Conservation (phyloP, 1,140 invertebrate genomes). For the Gryllus bimaculatus region DNA sequence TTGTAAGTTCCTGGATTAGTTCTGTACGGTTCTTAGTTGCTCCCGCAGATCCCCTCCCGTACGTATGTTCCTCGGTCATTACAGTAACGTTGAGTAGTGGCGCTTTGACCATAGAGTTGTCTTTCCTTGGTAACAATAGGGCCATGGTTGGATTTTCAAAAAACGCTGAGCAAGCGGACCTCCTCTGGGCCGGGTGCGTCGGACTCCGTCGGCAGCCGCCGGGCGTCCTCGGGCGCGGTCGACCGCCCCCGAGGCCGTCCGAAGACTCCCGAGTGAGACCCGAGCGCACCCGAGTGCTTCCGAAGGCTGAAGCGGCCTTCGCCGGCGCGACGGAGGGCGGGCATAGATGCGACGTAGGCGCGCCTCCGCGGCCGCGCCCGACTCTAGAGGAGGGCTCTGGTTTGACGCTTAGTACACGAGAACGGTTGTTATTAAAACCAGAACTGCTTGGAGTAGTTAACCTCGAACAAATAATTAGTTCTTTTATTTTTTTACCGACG, state of each 20-base stretch:
- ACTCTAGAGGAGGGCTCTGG: no score
- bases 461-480: background rate
- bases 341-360: no score
- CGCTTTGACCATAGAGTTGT: background rate
- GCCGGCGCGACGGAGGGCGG: no score
- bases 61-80: background rate
- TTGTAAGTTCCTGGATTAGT: background rate
- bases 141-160: constrained; percentile 1
- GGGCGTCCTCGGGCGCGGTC: no score
- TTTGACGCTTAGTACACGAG: no score
- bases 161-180: no score
- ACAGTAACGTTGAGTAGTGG: background rate
- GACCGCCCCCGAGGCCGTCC: no score
- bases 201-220: no score
- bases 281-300: background rate
- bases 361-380: no score
- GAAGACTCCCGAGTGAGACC: background rate
- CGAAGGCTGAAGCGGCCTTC: background rate
- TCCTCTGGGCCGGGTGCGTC: no score
- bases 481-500: background rate
- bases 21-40: background rate
- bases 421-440: background rate
- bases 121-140: background rate
- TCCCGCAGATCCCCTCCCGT: background rate
- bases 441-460: background rate